Base-by-base conservation (phyloP, 2,113 vertebrate genomes). In the Tragelaphus scriptus region DNA sequence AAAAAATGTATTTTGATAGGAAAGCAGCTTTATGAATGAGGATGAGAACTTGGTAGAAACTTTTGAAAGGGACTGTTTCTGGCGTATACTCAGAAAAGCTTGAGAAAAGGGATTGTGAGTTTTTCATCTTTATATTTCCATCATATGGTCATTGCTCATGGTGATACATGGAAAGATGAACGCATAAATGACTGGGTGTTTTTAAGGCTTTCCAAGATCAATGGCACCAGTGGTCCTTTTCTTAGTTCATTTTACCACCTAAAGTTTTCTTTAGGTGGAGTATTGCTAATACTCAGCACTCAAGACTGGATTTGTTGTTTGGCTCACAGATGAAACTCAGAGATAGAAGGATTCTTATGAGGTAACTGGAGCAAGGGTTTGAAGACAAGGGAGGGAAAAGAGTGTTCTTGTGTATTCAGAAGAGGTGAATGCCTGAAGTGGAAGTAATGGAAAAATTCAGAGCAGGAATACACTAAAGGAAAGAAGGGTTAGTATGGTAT, bases 1-100 rank as follows among this genome's bases (percentile, higher is more conserved):
- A 61, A 81, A 96, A 85, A 85, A 85, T 91, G 12, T 47, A 61
- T 97, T 91, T 97, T 75, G 40, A n/a, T 95, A 75, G 28, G 87
- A 86, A 94, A 84, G 51, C 68, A 80, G 17, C 61, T 85, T 82
- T 93, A 23, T 44, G 51, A 85, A 59, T n/a, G 23, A 88, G 30
- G 26, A 59, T 82, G 61, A 93, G 84, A 94, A 91, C 44, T 81
- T 94, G 15, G n/a, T 91, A 40, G 56, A 90, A 40, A 80, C 49
- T 80, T 82, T 88, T 81, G 56, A 40, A 89, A 90, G 68, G 53
- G 28, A 53, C 30, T 87, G 0, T 82, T 88, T 91, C 82, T 44
- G 81, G 82, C 32, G 47, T 68, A 28, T 36, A 58, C 7, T 88
- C 51, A 44, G 65, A 63, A 89, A 26, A 82, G 13, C 59, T 80